These are phyloP conservation scores for Ptiloglossa arizonensis DNA, from an alignment of 1,140 invertebrate species.

Conservation along the genomic window DNA sequence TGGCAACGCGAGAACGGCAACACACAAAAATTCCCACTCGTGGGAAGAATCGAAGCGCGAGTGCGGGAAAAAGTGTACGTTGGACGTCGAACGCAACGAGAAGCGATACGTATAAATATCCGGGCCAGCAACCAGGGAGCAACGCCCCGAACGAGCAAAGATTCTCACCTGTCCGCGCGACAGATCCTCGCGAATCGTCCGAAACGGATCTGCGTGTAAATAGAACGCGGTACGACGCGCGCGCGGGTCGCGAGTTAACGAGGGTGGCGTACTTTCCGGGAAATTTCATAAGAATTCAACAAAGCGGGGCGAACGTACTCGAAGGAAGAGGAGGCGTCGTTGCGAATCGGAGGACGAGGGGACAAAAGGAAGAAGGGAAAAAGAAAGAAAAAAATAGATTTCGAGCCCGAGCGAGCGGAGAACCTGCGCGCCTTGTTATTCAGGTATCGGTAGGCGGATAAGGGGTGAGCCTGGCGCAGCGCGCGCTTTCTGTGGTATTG, in stretches of 20 bases:
- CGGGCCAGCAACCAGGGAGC: background rate
- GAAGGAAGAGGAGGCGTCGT: too few relatives aligned
- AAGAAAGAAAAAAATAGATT: background rate
- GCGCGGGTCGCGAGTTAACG: background rate
- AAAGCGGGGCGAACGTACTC: too few relatives aligned
- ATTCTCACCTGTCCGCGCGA: background rate
- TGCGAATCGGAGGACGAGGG: too few relatives aligned
- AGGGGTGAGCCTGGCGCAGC: slow-evolving; percentile 70
- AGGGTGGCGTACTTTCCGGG: background rate
- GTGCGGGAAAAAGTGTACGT: background rate
- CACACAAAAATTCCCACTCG: slow-evolving; percentile 1
- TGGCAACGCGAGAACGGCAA: background rate
- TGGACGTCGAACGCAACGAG: background rate
- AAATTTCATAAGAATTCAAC: background rate
- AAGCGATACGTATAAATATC: background rate
- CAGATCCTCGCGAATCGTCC: background rate
- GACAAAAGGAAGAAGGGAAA: background rate
- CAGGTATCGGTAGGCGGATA: slow-evolving; percentile 67
- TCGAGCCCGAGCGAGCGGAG: background rate
- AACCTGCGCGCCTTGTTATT: slow-evolving; percentile 52
- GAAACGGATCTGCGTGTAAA: background rate
- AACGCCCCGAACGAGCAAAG: slow-evolving; percentile 10
- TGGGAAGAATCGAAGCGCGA: background rate
- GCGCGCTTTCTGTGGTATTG: slow-evolving; percentile 76
- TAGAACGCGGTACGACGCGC: background rate